Evolutionary conservation across 2,888 invertebrate species (phyloP), one percentile per base, ranked within the genome.

Genomic region (Andrena dorsata): DNA sequence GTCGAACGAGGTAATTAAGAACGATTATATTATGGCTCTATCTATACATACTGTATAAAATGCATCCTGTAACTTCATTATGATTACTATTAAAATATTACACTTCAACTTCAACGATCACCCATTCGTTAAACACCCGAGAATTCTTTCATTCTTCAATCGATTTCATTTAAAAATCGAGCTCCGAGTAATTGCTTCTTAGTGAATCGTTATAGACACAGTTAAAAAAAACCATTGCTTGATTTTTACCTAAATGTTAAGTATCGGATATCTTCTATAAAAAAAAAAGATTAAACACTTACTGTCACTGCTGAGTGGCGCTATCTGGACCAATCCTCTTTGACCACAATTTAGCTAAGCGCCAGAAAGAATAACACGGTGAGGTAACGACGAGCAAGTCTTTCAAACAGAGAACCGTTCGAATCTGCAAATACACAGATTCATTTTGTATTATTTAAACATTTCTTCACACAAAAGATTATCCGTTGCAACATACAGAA

Each of bases 21-120:
- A 89, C 89, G 90, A 92, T 89, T 91, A 92, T 91, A 93, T 89
- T 92, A 92, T 86, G 90, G 90, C 91, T 92, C 91, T 93, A 92
- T 90, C 91, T 93, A 93, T 93, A 93, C 90, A 93, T 93, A 93
- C 84, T 93, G 93, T 94, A 93, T 93, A 93, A 93, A 93, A 91
- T 41, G 88, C 92, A 92, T 92, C 76, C 92, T 92, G 93, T 93
- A 86, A 93, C 91, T 93, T 93, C 92, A 93, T 92, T 92, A 91
- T 92, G 87, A 93, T 92, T 91, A 92, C 88, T 89, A 93, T 93
- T 93, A 91, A 93, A 93, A 91, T 90, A 93, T 91, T 91, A 91
- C 89, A 92, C 91, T 90, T 90, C 82, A 88, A 83, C 20, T 47
- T 80, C 49, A 30, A 51, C 41, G 61, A 56, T 20, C 20, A 35